Evolutionary conservation across 2,797 vertebrate genomes (phyloP).

Genomic region (Mus spretus): DNA sequence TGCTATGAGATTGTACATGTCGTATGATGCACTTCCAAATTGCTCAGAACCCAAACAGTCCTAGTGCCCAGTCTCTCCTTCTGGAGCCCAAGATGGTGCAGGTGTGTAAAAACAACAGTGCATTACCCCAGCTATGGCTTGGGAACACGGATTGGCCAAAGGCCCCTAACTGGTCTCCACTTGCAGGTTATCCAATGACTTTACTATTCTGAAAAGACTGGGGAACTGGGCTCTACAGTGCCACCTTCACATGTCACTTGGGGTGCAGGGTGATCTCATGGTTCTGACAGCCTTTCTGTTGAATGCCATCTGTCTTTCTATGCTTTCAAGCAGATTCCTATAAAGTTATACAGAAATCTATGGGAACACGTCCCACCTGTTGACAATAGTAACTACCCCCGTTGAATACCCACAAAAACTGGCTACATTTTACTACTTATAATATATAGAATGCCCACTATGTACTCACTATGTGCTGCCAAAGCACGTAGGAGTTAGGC

Average conservation of each 20-base stretch:
- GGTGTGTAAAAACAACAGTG: not conserved
- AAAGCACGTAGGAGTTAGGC: not conserved
- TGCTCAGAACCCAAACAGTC: not conserved
- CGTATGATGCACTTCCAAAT: not conserved
- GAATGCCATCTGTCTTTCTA: not conserved
- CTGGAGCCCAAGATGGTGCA: not conserved
- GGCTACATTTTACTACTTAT: not conserved
- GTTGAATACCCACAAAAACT: not conserved
- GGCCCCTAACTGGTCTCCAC: not conserved
- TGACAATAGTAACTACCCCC: fast-evolving
- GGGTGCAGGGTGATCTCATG: not conserved
- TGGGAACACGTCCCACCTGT: not conserved
- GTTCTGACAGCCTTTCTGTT: not conserved
- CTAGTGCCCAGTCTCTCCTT: not conserved
- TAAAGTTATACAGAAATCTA: not conserved
- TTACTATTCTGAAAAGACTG: not conserved
- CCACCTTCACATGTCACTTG: too few relatives aligned
- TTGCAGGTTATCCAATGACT: not conserved
- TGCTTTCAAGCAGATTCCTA: not conserved
- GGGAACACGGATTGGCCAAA: not conserved
- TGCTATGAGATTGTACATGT: too few relatives aligned
- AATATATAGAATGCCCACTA: not conserved
- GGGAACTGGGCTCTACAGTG: not conserved
- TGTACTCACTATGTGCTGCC: not conserved
- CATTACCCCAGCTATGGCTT: not conserved